Evolutionary conservation across 2,113 vertebrate species (phyloP), one percentile per base, ranked within the genome.

Genomic region (Ceratotherium simum): DNA sequence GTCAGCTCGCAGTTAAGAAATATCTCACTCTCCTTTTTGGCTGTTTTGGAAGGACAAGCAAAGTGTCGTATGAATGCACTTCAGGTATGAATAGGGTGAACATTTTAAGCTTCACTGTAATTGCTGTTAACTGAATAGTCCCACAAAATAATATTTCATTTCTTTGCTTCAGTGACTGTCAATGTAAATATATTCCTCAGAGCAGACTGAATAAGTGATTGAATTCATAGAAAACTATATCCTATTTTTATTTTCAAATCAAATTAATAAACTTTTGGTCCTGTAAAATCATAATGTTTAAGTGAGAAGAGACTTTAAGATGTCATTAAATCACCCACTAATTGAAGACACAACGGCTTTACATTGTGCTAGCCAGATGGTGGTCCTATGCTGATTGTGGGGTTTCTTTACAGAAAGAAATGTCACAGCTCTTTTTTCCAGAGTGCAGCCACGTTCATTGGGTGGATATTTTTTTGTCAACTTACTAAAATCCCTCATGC

Each of bases 161-260:
- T 90, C 75, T 91, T 95, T 97, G 78, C 87, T 92, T 93, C 58
- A 78, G 17, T 93, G 56, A 95, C n/a, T 96, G 58, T 91, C 62
- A 65, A 29, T 92, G 20, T 88, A 92, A 92, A 94, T 90, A 91
- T 78, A 76, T 91, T 83, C 60, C 51, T 92, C 92, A 54, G 14
- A 93, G 36, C 79, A 91, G 48, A 80, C 36, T 88, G 90, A 95
- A 70, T 73, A 91, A 86, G 69, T 84, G 31, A 95, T 92, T 90
- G 23, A 14, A 90, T 92, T 94, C 33, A 39, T 89, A 93, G 82
- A 78, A 90, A 81, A 48, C 39, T 62, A 16, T 42, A 51, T 64
- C n/a, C 58, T 87, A 81, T 95, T 90, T 97, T 95, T 78, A 91
- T 83, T 96, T 95, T 95, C 48, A 91, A 89, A 82, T 95, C n/a